Base-by-base conservation (phyloP, 2,888 invertebrate genomes). In the Plagiodera versicolora region DNA sequence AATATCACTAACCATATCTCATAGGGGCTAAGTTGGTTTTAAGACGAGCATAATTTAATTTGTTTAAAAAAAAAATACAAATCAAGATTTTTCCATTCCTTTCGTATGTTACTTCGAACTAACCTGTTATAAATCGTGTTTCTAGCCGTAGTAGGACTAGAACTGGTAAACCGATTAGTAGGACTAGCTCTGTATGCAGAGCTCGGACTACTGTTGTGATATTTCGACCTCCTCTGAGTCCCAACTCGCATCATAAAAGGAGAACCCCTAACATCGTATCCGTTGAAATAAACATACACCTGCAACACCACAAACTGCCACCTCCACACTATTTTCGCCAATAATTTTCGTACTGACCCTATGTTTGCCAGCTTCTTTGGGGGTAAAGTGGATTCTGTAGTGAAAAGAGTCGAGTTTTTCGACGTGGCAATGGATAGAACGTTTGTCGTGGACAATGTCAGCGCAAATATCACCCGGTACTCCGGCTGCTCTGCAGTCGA, bases 241-340 rank as follows among this genome's bases (percentile, higher is more conserved):
- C 93, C 94, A 9, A 94, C 93, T 60, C 94, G 83, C 81, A 95
- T 89, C 75, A 92, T 89, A 75, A 92, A 94, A 20, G 94, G 94
- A 10, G 94, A 94, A 4, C 94, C 96, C 77, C 86, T 85, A n/a
- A 91, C 87, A 54, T 84, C 84, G 75, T 90, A 89, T 9, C 95
- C 96, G 77, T 97, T 97, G 81, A 96, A 98, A 77, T 94, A 95
- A 28, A 97, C 89, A 78, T 96, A 95, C 39, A 95, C 86, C 82
- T 89, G 81, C n/a, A 39, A 39, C 14, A 57, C 77, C 79, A 71
- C 57, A 46, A 28, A 10, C 4, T 17, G 20, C 53, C 18, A 46
- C 24, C 32, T 18, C 2, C 16, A 45, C n/a, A 1, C 32, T 45
- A 6, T 45, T 19, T 14, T 18, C 17, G 6, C 6, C 56, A 28